Evolutionary conservation across 2,888 invertebrate species (phyloP), one percentile per base, ranked within the genome.

Genomic region (Tachystola acroxantha): DNA sequence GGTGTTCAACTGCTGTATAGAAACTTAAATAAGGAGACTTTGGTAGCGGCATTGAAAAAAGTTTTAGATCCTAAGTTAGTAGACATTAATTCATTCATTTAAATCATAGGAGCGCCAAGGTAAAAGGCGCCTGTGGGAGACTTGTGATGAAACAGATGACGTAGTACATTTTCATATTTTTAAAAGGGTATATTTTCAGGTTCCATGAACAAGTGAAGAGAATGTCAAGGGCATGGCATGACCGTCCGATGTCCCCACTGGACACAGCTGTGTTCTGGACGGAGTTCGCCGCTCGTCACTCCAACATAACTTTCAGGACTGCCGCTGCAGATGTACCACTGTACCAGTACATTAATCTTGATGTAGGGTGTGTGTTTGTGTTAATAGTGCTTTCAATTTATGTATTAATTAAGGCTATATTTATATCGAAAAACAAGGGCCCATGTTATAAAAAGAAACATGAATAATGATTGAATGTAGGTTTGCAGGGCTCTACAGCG

Each of bases 261-360:
- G 89, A 91, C 31, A 88, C 89, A 0, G 91, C 91, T 1, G 63
- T 90, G 7, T 91, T 85, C 59, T 92, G 91, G 91, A 88, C 90
- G 1, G 91, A 92, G 57, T 91, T 88, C 53, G 88, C 89, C 0
- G 89, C 89, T 5, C 76, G 82, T 37, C 78, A 90, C 48, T 63
- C 82, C 6, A 88, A 89, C 40, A 61, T 72, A 16, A 72, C 66
- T 1, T 77, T 88, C 56, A 76, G 85, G 34, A 77, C 88, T 1
- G 76, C 88, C 1, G 88, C 89, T 1, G 89, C 89, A 0, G 87
- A 88, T 39, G 84, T 88, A 48, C 89, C 89, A 0, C 57, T 76
- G 11, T 89, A 89, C 50, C 86, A 90, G 46, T 86, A 88, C 49
- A 54, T 77, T 7, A 70, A 86, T 29, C 53, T 90, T 7, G 85